Evolutionary conservation across 2,888 invertebrate species (phyloP).

Genomic region (Asteroscopus sphinx): DNA sequence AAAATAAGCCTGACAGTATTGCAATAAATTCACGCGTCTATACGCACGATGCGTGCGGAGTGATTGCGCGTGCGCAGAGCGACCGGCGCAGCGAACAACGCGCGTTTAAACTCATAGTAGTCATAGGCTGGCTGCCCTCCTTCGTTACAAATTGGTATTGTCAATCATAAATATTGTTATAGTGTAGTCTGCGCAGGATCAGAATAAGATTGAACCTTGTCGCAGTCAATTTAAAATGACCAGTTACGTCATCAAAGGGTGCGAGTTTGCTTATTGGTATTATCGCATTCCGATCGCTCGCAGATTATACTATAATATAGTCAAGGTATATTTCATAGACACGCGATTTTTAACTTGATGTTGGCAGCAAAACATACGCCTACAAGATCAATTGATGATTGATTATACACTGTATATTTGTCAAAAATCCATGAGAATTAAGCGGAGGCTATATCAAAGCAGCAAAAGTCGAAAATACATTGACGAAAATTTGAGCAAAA

Average conservation of each 20-base stretch:
- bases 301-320: constrained; percentile 20
- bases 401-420: no score
- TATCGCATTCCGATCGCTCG: constrained; percentile 8
- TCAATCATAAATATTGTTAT: constrained; percentile 56
- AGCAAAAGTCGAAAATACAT: no score
- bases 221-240: background rate
- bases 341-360: constrained; percentile 6
- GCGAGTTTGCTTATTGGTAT: background rate
- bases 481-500: no score
- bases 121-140: constrained; percentile 87
- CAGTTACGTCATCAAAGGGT: background rate
- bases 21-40: constrained; percentile 70
- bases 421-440: no score
- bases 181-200: constrained; percentile 7
- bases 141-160: constrained; percentile 63
- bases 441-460: no score
- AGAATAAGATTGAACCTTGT: background rate
- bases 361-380: background rate
- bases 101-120: constrained; percentile 62
- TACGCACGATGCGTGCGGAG: constrained; percentile 59
- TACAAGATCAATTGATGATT: no score
- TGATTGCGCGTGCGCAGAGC: constrained; percentile 68
- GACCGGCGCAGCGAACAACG: constrained; percentile 74
- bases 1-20: constrained; percentile 19
- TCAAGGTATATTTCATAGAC: background rate